Percentiles rank a stretch among this genome's conserved stretches.
phyloP scores from a whole-genome alignment of 2,888 invertebrate genomes.

The Synanthedon tipuliformis region DNA sequence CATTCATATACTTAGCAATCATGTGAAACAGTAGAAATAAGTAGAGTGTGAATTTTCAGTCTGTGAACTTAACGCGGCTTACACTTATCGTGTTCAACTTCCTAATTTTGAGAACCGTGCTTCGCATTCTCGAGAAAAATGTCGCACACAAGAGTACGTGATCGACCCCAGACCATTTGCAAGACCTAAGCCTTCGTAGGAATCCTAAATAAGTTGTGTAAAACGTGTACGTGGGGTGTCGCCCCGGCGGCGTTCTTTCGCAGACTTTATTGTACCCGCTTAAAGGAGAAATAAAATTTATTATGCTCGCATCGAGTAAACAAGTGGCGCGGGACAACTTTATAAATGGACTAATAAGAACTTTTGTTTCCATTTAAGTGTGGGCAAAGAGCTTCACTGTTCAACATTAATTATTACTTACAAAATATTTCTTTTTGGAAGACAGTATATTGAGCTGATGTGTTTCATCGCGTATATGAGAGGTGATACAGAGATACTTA shows the following conservation, averaged over 20 bases:
- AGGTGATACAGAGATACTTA: too few relatives aligned
- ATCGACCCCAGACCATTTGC: conserved; percentile 10
- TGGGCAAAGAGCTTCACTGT: too few relatives aligned
- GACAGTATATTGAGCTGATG: too few relatives aligned
- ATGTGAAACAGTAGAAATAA: too few relatives aligned
- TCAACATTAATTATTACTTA: too few relatives aligned
- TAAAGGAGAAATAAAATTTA: conserved; percentile 15
- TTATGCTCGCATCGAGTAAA: conserved; percentile 12
- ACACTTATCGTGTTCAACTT: too few relatives aligned
- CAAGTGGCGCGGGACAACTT: conserved; percentile 6
- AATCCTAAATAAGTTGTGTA: conserved; percentile 28
- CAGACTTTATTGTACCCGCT: conserved; percentile 12
- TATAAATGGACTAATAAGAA: neutral
- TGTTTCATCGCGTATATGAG: too few relatives aligned
- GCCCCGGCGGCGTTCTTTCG: conserved; percentile 2
- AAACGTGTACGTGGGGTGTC: conserved; percentile 10
- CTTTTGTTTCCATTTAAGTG: neutral
- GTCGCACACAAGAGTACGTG: neutral
- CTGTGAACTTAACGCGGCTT: too few relatives aligned
- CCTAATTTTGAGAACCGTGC: too few relatives aligned
- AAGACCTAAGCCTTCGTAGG: conserved; percentile 11
- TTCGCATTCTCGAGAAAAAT: neutral
- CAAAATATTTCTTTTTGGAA: too few relatives aligned
- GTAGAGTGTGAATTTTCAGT: too few relatives aligned
- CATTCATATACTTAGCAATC: too few relatives aligned